phyloP scores from a whole-genome alignment of 2,888 invertebrate genomes.

The Amphimallon solstitiale region DNA sequence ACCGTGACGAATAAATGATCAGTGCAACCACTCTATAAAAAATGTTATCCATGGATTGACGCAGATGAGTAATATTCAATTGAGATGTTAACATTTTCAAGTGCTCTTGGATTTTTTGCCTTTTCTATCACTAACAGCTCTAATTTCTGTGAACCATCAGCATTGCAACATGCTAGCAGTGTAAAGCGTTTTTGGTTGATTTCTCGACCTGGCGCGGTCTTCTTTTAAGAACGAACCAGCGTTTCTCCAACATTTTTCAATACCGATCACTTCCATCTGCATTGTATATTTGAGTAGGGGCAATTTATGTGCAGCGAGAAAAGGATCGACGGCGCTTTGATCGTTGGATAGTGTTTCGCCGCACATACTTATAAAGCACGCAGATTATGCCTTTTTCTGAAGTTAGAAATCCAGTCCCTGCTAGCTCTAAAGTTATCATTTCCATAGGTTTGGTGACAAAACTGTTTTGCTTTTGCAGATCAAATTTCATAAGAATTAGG shows the following conservation, averaged over 20 bases:
- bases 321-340: slow-evolving; percentile 14
- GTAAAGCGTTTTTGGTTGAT: slow-evolving; percentile 32
- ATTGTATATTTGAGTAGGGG: slow-evolving; percentile 20
- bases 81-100: background rate
- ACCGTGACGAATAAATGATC: too few species aligned
- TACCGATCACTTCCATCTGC: slow-evolving; percentile 14
- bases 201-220: slow-evolving; percentile 33
- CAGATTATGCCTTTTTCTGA: slow-evolving; percentile 37
- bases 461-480: too few species aligned
- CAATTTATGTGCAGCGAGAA: slow-evolving; percentile 12
- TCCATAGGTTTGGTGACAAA: slow-evolving; percentile 25
- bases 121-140: slow-evolving; percentile 31
- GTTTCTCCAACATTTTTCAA: slow-evolving; percentile 32
- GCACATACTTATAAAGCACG: slow-evolving; percentile 34
- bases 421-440: slow-evolving; percentile 36
- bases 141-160: slow-evolving; percentile 32
- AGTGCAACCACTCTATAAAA: too few species aligned
- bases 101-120: background rate
- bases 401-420: slow-evolving; percentile 33
- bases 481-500: too few species aligned
- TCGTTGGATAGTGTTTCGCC: slow-evolving; percentile 26
- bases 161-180: slow-evolving; percentile 30
- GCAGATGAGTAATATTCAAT: slow-evolving; percentile 3
- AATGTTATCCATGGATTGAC: slow-evolving; percentile 4
- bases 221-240: slow-evolving; percentile 27